Evolutionary conservation across 2,888 invertebrate genomes (phyloP), one percentile per base, ranked within the genome.

Genomic region (Malthinus seriepunctatus): DNA sequence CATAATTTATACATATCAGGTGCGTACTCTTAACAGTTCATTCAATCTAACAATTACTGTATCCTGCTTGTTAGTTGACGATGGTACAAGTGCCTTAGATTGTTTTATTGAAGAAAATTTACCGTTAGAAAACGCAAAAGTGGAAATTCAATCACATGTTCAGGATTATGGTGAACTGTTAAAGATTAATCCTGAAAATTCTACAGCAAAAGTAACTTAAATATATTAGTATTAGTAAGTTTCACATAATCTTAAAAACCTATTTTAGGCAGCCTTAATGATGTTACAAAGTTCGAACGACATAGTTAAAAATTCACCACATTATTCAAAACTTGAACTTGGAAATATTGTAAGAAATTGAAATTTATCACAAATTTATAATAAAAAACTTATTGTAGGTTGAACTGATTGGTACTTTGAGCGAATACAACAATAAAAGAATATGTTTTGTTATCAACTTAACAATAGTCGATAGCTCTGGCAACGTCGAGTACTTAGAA

Each of bases 31-130:
- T 33, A 49, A 31, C 46, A 31, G 3, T 34, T 14, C 14, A 10
- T 8, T 14, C 2, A 5, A 47, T n/a, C 6, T 34, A 23, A 37
- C 10, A 10, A 14, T 12, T 51, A 50, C 2, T 14, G 35, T 35
- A 34, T 8, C 0, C 15, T 35, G 6, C 50, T 55, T 6, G 7
- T 15, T 46, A 60, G 60, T 60, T 31, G 56, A 56, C 49, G 60
- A 60, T 38, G 60, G 60, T 10, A 60, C 60, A 3, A 51, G 32
- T 9, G 37, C 48, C 10, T 32, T 60, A 14, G 56, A 60, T 56
- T 60, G 60, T 37, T 60, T 48, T 49, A 38, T 51, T n/a, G 51
- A 51, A 33, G 33, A 48, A 37, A 54, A 51, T 46, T 6, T 32
- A n/a, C 6, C 23, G 8, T 23, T 59, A 23, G 59, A 59, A 55